Percentiles rank a stretch among this genome's conserved stretches.
Conservation (phyloP, 2,888 invertebrate genomes). For the Ophioninae sp. region DNA sequence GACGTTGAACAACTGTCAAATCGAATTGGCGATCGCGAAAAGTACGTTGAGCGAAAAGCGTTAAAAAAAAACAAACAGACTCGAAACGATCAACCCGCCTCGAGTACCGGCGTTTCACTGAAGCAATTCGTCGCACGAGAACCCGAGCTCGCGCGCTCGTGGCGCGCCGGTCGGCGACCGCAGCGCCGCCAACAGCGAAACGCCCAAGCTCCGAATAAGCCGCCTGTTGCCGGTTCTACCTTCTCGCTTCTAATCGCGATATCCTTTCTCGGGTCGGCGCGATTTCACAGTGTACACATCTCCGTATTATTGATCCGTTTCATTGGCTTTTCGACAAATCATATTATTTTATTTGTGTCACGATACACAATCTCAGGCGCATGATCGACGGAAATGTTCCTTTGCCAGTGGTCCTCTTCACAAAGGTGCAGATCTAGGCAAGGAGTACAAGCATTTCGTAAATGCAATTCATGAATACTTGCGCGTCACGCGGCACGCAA, state of each 20-base stretch:
- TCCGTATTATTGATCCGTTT: not conserved
- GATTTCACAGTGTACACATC: not conserved
- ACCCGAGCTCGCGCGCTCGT: slow-evolving; percentile 2
- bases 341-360: too few relatives aligned
- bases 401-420: not conserved
- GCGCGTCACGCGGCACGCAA: not conserved
- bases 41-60: not conserved
- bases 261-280: not conserved
- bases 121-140: slow-evolving; percentile 8
- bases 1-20: not conserved
- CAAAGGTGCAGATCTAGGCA: not conserved
- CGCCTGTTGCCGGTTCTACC: slow-evolving; percentile 58
- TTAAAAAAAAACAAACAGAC: not conserved
- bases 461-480: not conserved
- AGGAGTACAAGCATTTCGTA: not conserved
- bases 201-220: slow-evolving; percentile 37
- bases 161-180: slow-evolving; percentile 48
- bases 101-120: slow-evolving; percentile 59
- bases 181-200: slow-evolving; percentile 51
- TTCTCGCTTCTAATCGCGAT: slow-evolving; percentile 9
- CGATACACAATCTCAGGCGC: too few relatives aligned
- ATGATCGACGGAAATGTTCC: too few relatives aligned
- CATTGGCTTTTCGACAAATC: too few relatives aligned
- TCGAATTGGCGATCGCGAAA: not conserved
- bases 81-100: slow-evolving; percentile 16